Base-by-base conservation (phyloP, 2,113 vertebrate species). In the Diphyllodes magnificus region DNA sequence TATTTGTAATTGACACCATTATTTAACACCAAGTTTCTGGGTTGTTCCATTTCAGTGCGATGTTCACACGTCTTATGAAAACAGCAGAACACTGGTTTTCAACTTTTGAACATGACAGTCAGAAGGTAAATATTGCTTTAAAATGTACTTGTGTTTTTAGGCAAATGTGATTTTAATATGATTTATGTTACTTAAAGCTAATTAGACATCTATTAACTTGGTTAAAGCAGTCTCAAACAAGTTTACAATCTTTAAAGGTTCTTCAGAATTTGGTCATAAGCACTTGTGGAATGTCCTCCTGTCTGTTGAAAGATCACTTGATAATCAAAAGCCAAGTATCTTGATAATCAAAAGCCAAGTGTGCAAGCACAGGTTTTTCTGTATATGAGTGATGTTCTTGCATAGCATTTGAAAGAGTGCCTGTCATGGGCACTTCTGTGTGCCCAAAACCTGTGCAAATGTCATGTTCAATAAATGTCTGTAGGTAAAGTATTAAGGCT, bases 11-110 rank as follows among this genome's bases (percentile, higher is more conserved):
- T 49, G 35, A 35, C 35, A 11, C 68, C 69, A 31, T 81, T 82
- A 53, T 92, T 93, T 96, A 88, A 97, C 83, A 61, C 59, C 25
- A 86, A 33, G 51, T 70, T 90, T 94, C 47, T 90, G 85, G 81
- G 31, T 76, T 94, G 96, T 96, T 87, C 92, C 60, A 90, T 95
- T 96, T 91, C 82, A 98, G 98, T 95, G 97, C 98, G 7, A 98
- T 98, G 98, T 98, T 98, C 96, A 98, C 98, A 70, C 92, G 70
- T 92, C 98, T 98, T 73, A 98, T 98, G 98, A 98, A 98, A 96
- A 98, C 98, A 33, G 98, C 98, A 70, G 98, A 98, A 78, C 98
- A 98, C 66, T 98, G 98, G 98, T 98, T 98, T 98, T 98, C 98
- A 89, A 98, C 98, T 87, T 98, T 98, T 95, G 98, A 98, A 65